phyloP scores from a whole-genome alignment of 2,888 invertebrate species.

The Dysmachus trigonus region DNA sequence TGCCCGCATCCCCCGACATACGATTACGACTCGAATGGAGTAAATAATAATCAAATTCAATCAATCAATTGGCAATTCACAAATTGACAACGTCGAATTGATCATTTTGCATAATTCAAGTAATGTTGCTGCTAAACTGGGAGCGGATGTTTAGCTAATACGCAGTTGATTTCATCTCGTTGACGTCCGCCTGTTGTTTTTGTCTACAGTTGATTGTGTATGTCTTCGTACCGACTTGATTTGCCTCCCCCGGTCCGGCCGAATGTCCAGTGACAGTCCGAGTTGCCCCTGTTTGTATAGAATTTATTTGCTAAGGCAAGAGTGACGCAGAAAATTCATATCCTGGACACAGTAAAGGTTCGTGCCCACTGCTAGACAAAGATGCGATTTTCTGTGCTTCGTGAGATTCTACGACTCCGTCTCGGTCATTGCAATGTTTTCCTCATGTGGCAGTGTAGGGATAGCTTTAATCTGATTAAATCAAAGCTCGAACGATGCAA shows the following conservation, averaged over 20 bases:
- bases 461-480: neutral
- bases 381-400: neutral
- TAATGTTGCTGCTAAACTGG: conserved; percentile 46
- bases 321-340: conserved; percentile 25
- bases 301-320: conserved; percentile 28
- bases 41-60: conserved; percentile 54
- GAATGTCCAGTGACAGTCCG: neutral
- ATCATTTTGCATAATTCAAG: conserved; percentile 52
- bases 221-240: neutral
- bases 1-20: conserved; percentile 46
- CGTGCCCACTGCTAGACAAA: neutral
- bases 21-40: conserved; percentile 48
- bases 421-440: neutral
- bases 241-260: neutral
- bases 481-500: neutral
- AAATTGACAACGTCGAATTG: conserved; percentile 53
- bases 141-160: conserved; percentile 39
- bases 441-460: neutral
- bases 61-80: conserved; percentile 54
- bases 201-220: neutral
- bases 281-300: neutral
- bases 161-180: conserved; percentile 38
- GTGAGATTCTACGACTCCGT: neutral
- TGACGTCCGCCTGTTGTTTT: conserved; percentile 37
- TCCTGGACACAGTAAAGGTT: neutral